phyloP scores from a whole-genome alignment of 2,888 invertebrate genomes.

The Monochamus alternatus region DNA sequence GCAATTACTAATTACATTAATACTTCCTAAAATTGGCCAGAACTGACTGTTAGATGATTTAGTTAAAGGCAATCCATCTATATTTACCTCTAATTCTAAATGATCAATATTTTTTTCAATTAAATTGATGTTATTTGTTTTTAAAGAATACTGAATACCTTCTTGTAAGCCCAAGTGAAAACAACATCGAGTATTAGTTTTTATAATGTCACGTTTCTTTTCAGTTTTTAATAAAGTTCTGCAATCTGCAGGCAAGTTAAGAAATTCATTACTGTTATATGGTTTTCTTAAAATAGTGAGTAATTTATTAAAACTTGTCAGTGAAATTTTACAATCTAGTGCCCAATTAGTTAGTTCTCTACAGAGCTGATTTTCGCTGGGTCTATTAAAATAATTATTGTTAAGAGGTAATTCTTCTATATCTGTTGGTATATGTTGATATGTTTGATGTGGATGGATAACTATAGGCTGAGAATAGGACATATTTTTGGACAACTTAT shows the following conservation, averaged over 20 bases:
- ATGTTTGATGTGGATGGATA: not conserved
- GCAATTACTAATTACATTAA: not conserved
- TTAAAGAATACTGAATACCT: not conserved
- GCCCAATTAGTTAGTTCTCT: not conserved
- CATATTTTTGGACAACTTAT: not conserved
- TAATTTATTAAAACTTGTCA: not conserved
- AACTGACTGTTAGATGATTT: slow-evolving; percentile 10
- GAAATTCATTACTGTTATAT: not conserved
- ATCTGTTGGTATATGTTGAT: not conserved
- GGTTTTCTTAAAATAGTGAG: not conserved
- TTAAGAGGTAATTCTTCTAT: not conserved
- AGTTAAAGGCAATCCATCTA: slow-evolving; percentile 11
- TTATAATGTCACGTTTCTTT: not conserved
- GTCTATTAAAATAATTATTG: not conserved
- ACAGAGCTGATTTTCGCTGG: not conserved
- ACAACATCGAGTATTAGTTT: not conserved
- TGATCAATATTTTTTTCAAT: not conserved
- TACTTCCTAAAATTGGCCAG: slow-evolving; percentile 6
- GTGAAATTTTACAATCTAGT: not conserved
- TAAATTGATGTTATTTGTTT: not conserved
- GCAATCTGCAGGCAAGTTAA: not conserved
- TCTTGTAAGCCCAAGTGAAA: not conserved
- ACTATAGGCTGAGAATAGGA: not conserved
- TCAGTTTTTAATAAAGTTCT: not conserved
- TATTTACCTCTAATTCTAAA: not conserved